Conservation (phyloP, 1,140 invertebrate species). For the Drosophila bocki region DNA sequence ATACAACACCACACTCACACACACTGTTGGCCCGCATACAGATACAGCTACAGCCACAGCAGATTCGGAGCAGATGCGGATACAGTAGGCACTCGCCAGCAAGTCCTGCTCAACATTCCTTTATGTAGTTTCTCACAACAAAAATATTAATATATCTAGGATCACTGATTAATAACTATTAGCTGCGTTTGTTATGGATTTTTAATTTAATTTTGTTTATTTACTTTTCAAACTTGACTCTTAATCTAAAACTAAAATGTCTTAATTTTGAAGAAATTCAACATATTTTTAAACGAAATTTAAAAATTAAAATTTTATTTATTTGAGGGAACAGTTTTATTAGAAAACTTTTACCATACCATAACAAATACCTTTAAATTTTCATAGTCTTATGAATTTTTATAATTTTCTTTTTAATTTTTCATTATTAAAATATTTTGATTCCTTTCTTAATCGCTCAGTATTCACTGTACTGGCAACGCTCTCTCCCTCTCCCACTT, state of each 20-base stretch:
- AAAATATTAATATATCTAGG: not conserved
- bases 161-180: not conserved
- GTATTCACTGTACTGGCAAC: slow-evolving; percentile 15
- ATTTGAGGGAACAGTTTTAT: too few species aligned
- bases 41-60: slow-evolving; percentile 23
- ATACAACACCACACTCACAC: slow-evolving; percentile 33
- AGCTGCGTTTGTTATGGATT: accelerated
- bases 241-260: too few species aligned
- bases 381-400: too few species aligned
- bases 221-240: not conserved
- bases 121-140: slow-evolving; percentile 3
- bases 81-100: slow-evolving; percentile 38
- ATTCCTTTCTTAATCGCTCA: not conserved
- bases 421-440: not conserved
- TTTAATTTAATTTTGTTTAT: not conserved
- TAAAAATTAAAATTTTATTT: too few species aligned
- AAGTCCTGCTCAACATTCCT: slow-evolving; percentile 1
- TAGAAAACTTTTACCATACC: too few species aligned
- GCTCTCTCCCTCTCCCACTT: slow-evolving; percentile 7
- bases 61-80: slow-evolving; percentile 44
- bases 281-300: too few species aligned
- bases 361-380: too few species aligned
- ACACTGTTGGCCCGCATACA: slow-evolving; percentile 68
- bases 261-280: too few species aligned
- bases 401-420: not conserved